Evolutionary conservation across 1,140 invertebrate genomes (phyloP).

Genomic region (Pteromalus puparum): DNA sequence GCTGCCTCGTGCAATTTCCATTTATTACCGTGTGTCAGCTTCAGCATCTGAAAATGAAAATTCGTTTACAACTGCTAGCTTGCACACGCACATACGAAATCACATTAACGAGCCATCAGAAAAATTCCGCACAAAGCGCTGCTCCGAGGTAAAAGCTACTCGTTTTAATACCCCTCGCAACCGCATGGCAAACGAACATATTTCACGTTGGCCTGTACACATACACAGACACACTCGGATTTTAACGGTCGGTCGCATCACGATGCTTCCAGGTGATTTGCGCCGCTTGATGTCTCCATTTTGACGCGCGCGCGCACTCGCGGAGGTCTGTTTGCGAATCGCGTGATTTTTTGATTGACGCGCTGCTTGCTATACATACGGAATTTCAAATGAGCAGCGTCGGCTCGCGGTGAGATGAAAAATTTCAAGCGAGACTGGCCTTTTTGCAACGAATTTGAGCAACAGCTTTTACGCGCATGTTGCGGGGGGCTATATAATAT

Average conservation of each 20-base stretch:
- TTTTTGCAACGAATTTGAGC: slow-evolving; percentile 34
- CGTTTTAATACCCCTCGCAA: background rate
- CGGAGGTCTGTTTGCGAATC: background rate
- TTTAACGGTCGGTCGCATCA: background rate
- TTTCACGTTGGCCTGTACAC: background rate
- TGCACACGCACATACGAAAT: no score
- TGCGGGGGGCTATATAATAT: no score
- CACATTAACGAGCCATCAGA: no score
- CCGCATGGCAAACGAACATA: background rate
- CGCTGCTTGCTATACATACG: background rate
- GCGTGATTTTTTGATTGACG: slow-evolving; percentile 8
- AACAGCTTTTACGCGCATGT: background rate
- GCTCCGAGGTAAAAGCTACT: no score
- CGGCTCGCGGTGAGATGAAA: background rate
- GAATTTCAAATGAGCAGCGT: background rate
- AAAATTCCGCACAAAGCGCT: no score
- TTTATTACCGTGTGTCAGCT: no score
- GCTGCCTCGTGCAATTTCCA: no score
- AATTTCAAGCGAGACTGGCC: background rate
- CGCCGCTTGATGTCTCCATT: slow-evolving; percentile 34
- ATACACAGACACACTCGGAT: background rate
- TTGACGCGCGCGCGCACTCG: no score
- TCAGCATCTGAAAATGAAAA: no score
- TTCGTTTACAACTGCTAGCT: no score
- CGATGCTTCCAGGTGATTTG: background rate